Evolutionary conservation across 30 jellyfish, hydroid and myxozoan species (phyloP), one percentile per base, ranked within the genome.

Genomic region (Cassiopea xamachana): DNA sequence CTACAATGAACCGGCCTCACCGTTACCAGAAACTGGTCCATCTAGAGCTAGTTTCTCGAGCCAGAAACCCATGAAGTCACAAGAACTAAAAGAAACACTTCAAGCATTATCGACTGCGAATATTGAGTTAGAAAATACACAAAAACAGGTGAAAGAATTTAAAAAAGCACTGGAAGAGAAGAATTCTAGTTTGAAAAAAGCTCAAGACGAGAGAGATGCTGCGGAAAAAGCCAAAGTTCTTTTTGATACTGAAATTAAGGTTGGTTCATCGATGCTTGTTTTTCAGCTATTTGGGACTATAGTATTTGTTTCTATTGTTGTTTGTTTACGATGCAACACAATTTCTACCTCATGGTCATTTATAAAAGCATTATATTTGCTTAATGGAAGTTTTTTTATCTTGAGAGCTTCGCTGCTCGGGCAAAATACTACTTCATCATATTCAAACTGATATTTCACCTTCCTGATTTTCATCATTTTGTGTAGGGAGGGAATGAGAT

Each of bases 161-260:
- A 89, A 83, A 60, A 73, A 75, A 60, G 50, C 83, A 1, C 46
- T 89, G 62, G 98, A 88, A 47, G 97, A 92, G 3, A 96, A 96
- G 84, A 91, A 81, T 47, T 76, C 90, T 44, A 27, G 69, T 49
- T 46, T 90, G 88, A 68, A 78, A 7, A 92, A 96, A 64, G 83
- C 93, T 7, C 94, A 87, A 58, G 95, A 88, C 75, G 98, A 96
- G 55, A 82, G 97, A 70, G 97, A 92, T 75, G 19, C 82, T 79
- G 90, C 91, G 8, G 99, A 96, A 68, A 96, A 96, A 60, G 98
- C 93, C 58, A 96, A 96, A 71, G 97, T 83, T 47, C 84, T 96
- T 47, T 89, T 92, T 77, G 99, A 92, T 48, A 96, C 97, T 50
- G 99, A 96, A 61, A 79, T 93, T 55, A 92, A 92, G 98, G 99